Evolutionary conservation across 2,113 vertebrate species (phyloP), one percentile per base, ranked within the genome.

Genomic region (Eulacestoma nigropectus): DNA sequence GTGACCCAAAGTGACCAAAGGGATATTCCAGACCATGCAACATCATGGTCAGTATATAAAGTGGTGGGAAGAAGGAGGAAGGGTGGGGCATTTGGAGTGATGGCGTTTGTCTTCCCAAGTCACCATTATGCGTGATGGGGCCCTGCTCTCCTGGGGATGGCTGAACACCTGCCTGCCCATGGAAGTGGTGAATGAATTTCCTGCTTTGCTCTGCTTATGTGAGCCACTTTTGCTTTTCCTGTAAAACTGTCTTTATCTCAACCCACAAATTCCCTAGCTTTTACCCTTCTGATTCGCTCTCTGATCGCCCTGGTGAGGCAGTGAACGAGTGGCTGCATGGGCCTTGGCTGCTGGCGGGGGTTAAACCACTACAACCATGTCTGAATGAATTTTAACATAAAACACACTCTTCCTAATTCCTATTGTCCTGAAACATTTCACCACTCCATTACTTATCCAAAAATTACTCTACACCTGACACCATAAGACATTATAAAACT

Each of bases 261-360:
- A 37, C 37, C 33, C 63, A 87, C 15, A 44, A 27, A 12, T 60
- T 68, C 33, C 5, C 0, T 10, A 52, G 53, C 27, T 44, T 76
- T 50, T 37, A 35, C 26, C 37, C 27, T 67, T 68, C 33, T 14
- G 16, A 22, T 50, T 76, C 16, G 11, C 29, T 63, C n/a, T 59
- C 32, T 35, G 52, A 52, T 44, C 0, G 3, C 14, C 21, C 11
- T 33, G 37, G 62, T 76, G 32, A 76, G 70, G 42, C 42, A 41
- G 30, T 42, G 42, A 65, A 30, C 4, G 6, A 59, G 32, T 23
- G 27, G 11, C 33, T 68, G 26, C 0, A 0, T 27, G 7, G 44
- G 21, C 26, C 21, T 37, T 59, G 37, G 37, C 53, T 76, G 53
- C 44, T 52, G 44, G 32, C 37, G 60, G 39, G 55, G 22, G 52